Base-by-base conservation (phyloP, 2,797 vertebrate genomes). In the Hypotaenidia okinawae region DNA sequence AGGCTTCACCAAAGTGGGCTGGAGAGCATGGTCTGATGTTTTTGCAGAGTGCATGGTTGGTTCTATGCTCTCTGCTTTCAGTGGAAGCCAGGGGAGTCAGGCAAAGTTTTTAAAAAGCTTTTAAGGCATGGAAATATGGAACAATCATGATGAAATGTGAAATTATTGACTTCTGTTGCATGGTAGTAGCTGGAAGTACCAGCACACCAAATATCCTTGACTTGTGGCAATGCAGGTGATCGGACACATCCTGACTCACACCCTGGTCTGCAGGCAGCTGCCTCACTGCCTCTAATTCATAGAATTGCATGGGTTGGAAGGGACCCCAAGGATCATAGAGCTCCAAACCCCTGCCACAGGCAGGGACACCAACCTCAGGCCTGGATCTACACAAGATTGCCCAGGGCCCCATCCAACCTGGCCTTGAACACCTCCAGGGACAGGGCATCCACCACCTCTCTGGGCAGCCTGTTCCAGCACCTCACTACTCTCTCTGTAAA, bases 61-160 rank as follows among this genome's bases (percentile, higher is more conserved):
- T 79, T 21, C 68, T 43, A 61, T 57, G 59, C 6, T 75, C 55
- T 81, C 63, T 87, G 55, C 55, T 62, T 89, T 94, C 45, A 83
- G 4, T 43, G 72, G 49, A 49, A 69, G 55, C 66, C 85, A 90
- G 16, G 14, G 72, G 30, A 90, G 70, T 18, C 84, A 88, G n/a
- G 25, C 19, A 86, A 63, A 89, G 16, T 24, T 68, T 84, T 92
- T 51, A 30, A 84, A 85, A 52, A 9, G 67, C 87, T 88, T 88
- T 84, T 55, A 87, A 96, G 61, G 17, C 16, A 57, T 55, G n/a
- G 61, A 94, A 96, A 91, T 64, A 68, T 10, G 37, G 73, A 85
- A 66, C 21, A 63, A 54, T 41, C 85, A 75, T 18, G 7, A 57
- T 39, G 62, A 92, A 32, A 18, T 51, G 10, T 63, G 39, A 66